phyloP scores from a whole-genome alignment of 2,797 vertebrate genomes.

The Calcarius lapponicus region DNA sequence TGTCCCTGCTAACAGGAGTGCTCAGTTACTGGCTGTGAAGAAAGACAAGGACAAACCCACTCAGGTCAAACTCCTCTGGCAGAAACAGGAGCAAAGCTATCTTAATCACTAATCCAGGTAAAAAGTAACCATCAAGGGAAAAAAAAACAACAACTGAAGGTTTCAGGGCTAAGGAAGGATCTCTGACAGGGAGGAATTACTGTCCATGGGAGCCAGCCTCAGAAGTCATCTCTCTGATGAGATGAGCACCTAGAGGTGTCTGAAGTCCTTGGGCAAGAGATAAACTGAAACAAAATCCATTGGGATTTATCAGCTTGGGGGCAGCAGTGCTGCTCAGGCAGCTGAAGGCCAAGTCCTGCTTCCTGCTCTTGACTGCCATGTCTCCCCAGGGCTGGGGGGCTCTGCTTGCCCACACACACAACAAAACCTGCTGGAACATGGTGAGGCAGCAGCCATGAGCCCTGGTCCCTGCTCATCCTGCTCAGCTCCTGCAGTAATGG shows the following conservation, averaged over 20 bases:
- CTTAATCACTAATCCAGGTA: constrained; percentile 22
- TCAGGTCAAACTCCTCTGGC: background rate
- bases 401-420: background rate
- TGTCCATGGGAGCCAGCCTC: background rate
- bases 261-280: background rate
- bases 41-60: background rate
- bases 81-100: background rate
- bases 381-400: background rate
- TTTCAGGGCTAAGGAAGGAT: background rate
- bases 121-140: background rate
- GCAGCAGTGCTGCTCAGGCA: background rate
- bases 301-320: background rate
- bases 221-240: background rate
- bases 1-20: background rate
- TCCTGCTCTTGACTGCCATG: accelerated
- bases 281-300: background rate
- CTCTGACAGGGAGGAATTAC: background rate
- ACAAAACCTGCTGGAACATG: accelerated
- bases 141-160: background rate
- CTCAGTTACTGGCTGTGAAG: background rate
- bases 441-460: background rate
- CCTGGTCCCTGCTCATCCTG: background rate
- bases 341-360: background rate
- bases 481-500: background rate
- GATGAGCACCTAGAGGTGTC: background rate